Evolutionary conservation across 2,797 vertebrate species (phyloP).

Genomic region (Argyrosomus regius): DNA sequence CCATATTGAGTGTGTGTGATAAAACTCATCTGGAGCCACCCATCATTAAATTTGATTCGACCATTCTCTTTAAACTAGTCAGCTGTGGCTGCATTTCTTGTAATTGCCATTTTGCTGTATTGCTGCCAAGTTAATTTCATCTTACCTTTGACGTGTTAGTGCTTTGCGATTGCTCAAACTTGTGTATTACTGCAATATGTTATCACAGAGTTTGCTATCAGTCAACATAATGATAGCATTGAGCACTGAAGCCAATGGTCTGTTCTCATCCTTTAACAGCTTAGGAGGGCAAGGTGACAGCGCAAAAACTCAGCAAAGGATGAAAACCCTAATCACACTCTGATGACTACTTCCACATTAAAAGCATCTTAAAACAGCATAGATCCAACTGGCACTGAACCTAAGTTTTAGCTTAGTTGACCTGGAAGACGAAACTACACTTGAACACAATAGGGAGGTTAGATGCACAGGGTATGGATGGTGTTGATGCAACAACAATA

Average conservation of each 20-base stretch:
- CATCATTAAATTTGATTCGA: background rate
- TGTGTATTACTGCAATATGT: background rate
- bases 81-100: background rate
- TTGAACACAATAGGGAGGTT: background rate
- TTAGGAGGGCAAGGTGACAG: background rate
- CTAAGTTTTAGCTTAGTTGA: background rate
- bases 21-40: background rate
- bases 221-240: background rate
- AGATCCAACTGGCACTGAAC: background rate
- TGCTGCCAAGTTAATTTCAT: background rate
- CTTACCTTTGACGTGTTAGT: background rate
- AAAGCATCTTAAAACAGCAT: background rate
- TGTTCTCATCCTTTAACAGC: background rate
- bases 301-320: background rate
- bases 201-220: background rate
- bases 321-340: background rate
- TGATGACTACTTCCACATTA: conserved; percentile 10
- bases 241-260: background rate
- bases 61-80: background rate
- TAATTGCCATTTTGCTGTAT: background rate
- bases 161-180: background rate
- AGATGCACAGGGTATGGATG: background rate
- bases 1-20: background rate
- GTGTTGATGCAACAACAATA: background rate
- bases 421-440: background rate